These are phyloP conservation scores for Panonychus citri DNA, from an alignment of 1,140 invertebrate genomes.

Conservation along the genomic window DNA sequence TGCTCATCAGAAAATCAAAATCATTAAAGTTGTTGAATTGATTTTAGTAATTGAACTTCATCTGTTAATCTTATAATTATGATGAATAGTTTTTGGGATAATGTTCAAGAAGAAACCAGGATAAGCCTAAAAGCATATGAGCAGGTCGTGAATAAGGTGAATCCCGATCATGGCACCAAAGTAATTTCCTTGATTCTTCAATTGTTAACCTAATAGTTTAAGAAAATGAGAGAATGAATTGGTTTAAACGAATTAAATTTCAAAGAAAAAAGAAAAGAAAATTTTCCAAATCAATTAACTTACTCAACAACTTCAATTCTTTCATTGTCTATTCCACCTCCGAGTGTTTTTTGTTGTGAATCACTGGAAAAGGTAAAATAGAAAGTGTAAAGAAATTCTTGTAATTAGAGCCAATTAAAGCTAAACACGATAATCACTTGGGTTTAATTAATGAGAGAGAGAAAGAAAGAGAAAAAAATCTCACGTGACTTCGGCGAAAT, in stretches of 20 bases:
- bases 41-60: too few relatives aligned
- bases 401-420: not conserved
- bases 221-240: not conserved
- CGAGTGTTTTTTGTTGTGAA: constrained; percentile 45
- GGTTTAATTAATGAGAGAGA: too few relatives aligned
- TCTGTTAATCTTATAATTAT: too few relatives aligned
- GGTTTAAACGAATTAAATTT: constrained; percentile 12
- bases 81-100: not conserved
- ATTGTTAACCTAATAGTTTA: not conserved
- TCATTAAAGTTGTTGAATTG: too few relatives aligned
- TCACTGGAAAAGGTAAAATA: constrained; percentile 25
- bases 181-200: not conserved
- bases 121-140: constrained; percentile 50
- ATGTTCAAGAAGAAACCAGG: constrained; percentile 40
- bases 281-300: constrained; percentile 38
- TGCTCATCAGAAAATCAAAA: too few relatives aligned
- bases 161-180: constrained; percentile 18
- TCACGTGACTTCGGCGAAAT: constrained; percentile 63
- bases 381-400: not conserved
- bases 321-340: constrained; percentile 71
- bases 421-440: too few relatives aligned
- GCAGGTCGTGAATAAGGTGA: constrained; percentile 46
- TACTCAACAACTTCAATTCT: constrained; percentile 73
- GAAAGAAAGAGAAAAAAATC: too few relatives aligned
- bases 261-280: constrained; percentile 31